phyloP scores from a whole-genome alignment of 30 jellyfish, hydroid and myxozoan species.

The Aurelia sp. region DNA sequence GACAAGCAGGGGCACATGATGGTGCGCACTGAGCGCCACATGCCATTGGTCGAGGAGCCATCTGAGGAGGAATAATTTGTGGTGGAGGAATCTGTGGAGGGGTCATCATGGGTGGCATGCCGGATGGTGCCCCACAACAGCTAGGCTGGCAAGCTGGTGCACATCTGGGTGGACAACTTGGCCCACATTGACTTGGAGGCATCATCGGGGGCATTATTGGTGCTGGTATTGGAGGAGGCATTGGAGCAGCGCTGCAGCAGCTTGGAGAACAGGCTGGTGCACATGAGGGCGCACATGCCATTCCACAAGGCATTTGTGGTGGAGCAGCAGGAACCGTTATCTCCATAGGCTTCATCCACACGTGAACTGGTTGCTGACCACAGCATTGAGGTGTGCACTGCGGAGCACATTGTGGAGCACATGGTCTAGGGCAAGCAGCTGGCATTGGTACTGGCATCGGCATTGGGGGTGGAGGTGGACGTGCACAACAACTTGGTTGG shows the following conservation, averaged over 20 bases:
- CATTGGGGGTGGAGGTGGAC: slow-evolving; percentile 33
- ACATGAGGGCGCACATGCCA: slow-evolving; percentile 50
- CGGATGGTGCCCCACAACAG: slow-evolving; percentile 24
- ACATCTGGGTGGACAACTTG: slow-evolving; percentile 47
- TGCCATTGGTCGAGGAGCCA: slow-evolving; percentile 55
- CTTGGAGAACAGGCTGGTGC: slow-evolving; percentile 58
- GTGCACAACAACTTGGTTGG: slow-evolving; percentile 43
- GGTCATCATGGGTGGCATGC: neutral
- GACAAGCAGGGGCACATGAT: slow-evolving; percentile 64
- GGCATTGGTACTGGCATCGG: slow-evolving; percentile 50
- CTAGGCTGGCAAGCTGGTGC: slow-evolving; percentile 37
- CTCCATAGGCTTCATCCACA: slow-evolving; percentile 55
- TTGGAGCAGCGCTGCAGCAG: slow-evolving; percentile 47
- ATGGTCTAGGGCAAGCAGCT: slow-evolving; percentile 42
- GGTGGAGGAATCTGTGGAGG: slow-evolving; percentile 54
- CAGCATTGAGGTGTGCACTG: slow-evolving; percentile 50
- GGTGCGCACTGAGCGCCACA: slow-evolving; percentile 73
- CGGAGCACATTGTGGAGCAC: slow-evolving; percentile 65
- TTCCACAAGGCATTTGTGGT: slow-evolving; percentile 51
- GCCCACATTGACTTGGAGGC: slow-evolving; percentile 42
- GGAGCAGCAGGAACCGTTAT: slow-evolving; percentile 50
- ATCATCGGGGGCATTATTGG: slow-evolving; percentile 10
- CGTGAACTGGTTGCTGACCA: slow-evolving; percentile 47
- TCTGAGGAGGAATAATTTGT: slow-evolving; percentile 26
- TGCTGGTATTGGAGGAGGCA: slow-evolving; percentile 65